Evolutionary conservation across 2,113 vertebrate species (phyloP), one percentile per base, ranked within the genome.

Genomic region (Hylia prasina): DNA sequence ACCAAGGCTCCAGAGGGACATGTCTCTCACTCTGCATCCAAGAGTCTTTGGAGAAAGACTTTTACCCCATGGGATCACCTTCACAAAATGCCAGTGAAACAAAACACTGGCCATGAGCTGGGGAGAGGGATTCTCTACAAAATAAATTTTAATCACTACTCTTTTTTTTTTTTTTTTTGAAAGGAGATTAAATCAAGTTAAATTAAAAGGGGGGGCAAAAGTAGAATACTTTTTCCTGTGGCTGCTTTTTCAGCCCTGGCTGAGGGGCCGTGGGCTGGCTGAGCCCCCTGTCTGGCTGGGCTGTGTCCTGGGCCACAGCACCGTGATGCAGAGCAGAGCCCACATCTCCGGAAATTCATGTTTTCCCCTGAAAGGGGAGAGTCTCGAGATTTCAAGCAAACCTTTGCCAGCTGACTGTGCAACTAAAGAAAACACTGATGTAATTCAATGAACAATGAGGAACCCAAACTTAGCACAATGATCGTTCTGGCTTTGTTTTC

Each of bases 401-500:
- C 81, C 93, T 94, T 63, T 92, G 95, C 94, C 94, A 96, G 91
- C 94, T 96, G 95, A 95, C 95, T 95, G 83, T 93, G 94, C 95
- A 96, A 89, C 94, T 97, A 96, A 94, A 94, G 93, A 95, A 95
- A 96, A 94, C 95, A 95, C 83, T 95, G 94, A 91, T 92, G 89
- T 91, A 94, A 94, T 92, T 84, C 94, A 82, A 23, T 6, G 86
- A 89, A 95, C 95, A 96, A 97, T 93, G 93, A 92, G 93, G 93
- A 92, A 40, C 77, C 93, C 94, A 96, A 94, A 97, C 93, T 95
- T 95, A 97, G 95, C 95, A 95, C 95, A 95, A 91, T 94, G 95
- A 54, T 28, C n/a, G 50, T 84, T 94, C 87, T 71, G 93, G 83
- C 94, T 96, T 96, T 96, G 95, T 96, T 95, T 94, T 95, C 6